Evolutionary conservation across 2,113 vertebrate genomes (phyloP), one percentile per base, ranked within the genome.

Genomic region (Xenopus borealis): DNA sequence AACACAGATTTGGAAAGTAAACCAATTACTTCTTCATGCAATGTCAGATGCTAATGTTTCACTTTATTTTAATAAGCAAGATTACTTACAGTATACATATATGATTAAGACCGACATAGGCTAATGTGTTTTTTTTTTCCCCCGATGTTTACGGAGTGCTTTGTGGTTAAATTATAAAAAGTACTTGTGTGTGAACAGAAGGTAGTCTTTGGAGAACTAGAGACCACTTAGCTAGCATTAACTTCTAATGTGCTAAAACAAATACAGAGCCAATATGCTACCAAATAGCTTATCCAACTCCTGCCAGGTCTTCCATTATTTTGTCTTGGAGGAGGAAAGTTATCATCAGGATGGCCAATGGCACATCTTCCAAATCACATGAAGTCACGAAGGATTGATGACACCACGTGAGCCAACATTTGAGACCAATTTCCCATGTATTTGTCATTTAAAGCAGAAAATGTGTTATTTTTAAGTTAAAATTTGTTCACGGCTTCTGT

Each of bases 41-140:
- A 61, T 20, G 58, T 71, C 69, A 47, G 57, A 8, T n/a, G 58
- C 69, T 71, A 71, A 71, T 62, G 58, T 71, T 71, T 71, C 58
- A 50, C 69, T 71, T 71, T 71, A 71, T 71, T 62, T 71, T 71
- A 45, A 71, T 23, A 45, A 71, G 69, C 20, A 16, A 27, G 58
- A 71, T 71, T 71, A 71, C 69, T 27, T 62, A 62, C 69, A 47
- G 69, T 71, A 71, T 62, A 13, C 45, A 45, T 62, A 23, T 71
- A 62, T 71, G 69, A 71, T 71, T 71, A 10, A 47, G 58, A 45
- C 19, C 33, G 40, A 47, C 57, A 18, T 50, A 7, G 58, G 58
- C 40, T 61, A 71, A 71, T 46, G 44, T 68, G 46, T 61, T 71
- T 45, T 62, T 71, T 50, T 62, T 59, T 16, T 19, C 19, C 44